These are phyloP conservation scores for Chelmon rostratus DNA, from an alignment of 2,797 vertebrate species.

Conservation along the genomic window DNA sequence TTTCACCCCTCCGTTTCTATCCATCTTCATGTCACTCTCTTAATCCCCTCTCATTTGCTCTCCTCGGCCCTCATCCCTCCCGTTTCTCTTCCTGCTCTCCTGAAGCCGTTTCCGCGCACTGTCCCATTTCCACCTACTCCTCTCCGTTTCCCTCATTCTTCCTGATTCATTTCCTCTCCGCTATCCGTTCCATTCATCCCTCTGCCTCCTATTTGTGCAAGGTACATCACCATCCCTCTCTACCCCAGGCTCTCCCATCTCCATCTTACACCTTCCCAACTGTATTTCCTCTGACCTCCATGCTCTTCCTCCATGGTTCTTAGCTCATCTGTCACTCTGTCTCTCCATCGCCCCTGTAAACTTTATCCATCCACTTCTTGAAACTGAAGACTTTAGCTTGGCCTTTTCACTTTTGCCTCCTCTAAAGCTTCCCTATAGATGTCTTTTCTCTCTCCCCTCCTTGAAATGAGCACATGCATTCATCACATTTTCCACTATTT, in stretches of 20 bases:
- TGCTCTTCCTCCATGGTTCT: slow-evolving; percentile 38
- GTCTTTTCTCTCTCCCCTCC: slow-evolving; percentile 15
- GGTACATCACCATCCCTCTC: slow-evolving; percentile 53
- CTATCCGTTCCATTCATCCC: slow-evolving; percentile 68
- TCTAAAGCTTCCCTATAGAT: slow-evolving; percentile 12
- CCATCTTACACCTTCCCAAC: slow-evolving; percentile 48
- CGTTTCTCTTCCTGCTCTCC: slow-evolving; percentile 60
- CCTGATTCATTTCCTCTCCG: slow-evolving; percentile 76
- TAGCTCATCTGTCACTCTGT: slow-evolving; percentile 38
- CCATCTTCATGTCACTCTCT: slow-evolving; percentile 81
- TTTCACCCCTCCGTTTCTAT: slow-evolving; percentile 81
- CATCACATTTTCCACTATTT: slow-evolving; percentile 28
- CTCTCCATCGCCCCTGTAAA: slow-evolving; percentile 37
- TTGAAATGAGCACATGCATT: slow-evolving; percentile 27
- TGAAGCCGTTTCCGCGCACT: slow-evolving; percentile 45
- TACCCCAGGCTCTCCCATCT: slow-evolving; percentile 31
- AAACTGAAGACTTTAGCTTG: slow-evolving; percentile 27
- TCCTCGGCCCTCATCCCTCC: slow-evolving; percentile 68
- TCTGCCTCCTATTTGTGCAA: slow-evolving; percentile 50
- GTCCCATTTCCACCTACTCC: slow-evolving; percentile 77
- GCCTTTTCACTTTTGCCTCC: slow-evolving; percentile 38
- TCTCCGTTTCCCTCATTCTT: slow-evolving; percentile 70
- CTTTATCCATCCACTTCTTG: slow-evolving; percentile 51
- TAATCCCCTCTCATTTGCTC: slow-evolving; percentile 81
- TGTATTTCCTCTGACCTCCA: slow-evolving; percentile 60